phyloP scores from a whole-genome alignment of 2,113 vertebrate species.

The Phrynosoma platyrhinos region DNA sequence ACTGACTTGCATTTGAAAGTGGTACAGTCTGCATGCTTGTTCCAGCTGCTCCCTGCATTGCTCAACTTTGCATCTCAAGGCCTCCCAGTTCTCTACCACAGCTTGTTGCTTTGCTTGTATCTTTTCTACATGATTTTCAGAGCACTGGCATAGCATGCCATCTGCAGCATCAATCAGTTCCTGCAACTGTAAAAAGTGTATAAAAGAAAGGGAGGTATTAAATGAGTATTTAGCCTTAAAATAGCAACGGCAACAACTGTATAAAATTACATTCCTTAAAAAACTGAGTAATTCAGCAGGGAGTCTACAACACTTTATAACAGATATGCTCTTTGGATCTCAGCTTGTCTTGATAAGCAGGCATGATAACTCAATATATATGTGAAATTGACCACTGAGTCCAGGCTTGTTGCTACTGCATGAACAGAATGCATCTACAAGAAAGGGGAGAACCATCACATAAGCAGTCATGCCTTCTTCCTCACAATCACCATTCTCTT shows the following conservation, averaged over 20 bases:
- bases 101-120: slow-evolving; percentile 81
- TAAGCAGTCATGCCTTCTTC: background rate
- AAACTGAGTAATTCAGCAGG: background rate
- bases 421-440: background rate
- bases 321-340: slow-evolving; percentile 20
- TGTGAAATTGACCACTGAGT: background rate
- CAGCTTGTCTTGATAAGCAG: background rate
- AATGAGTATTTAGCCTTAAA: background rate
- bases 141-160: slow-evolving; percentile 68
- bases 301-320: slow-evolving; percentile 46
- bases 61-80: slow-evolving; percentile 74
- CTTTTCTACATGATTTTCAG: slow-evolving; percentile 62
- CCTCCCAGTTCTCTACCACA: slow-evolving; percentile 83
- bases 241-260: background rate
- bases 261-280: slow-evolving; percentile 10
- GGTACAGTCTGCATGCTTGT: slow-evolving; percentile 70
- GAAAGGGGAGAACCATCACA: background rate
- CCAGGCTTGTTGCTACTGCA: background rate
- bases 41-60: slow-evolving; percentile 79
- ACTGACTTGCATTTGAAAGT: slow-evolving; percentile 83
- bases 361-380: background rate
- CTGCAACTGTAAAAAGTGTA: slow-evolving; percentile 79
- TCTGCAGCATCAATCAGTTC: slow-evolving; percentile 80
- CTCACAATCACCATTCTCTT: background rate
- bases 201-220: rapidly evolving